A percentile compares a stretch with the other conserved stretches of the same genome.
phyloP scores from a whole-genome alignment of 2,888 invertebrate species.

The Therioaphis trifolii region DNA sequence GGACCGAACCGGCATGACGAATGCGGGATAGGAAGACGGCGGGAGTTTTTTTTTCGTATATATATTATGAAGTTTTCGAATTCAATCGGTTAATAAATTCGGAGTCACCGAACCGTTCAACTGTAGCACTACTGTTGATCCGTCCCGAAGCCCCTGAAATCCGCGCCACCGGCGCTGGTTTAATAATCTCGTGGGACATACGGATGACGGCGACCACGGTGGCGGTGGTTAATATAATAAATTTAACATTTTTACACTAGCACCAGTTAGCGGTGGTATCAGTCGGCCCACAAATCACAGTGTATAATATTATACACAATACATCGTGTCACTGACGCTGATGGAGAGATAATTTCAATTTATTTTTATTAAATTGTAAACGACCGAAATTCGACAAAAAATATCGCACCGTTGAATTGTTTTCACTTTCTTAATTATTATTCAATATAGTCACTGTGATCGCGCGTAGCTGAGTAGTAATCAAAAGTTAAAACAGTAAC shows the following conservation, averaged over 20 bases:
- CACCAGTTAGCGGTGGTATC: slow-evolving; percentile 32
- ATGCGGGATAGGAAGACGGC: neutral
- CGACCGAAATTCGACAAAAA: neutral
- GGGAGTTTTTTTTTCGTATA: slow-evolving; percentile 32
- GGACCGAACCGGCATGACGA: neutral
- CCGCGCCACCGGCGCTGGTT: neutral
- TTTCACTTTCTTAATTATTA: too few species aligned
- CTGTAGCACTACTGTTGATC: slow-evolving; percentile 50
- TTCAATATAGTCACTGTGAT: too few species aligned
- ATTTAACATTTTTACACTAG: slow-evolving; percentile 32
- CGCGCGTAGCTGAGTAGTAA: too few species aligned
- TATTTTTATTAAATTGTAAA: neutral
- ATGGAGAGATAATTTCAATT: neutral
- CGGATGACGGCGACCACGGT: neutral
- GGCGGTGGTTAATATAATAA: neutral
- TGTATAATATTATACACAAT: too few species aligned
- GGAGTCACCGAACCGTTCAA: slow-evolving; percentile 55
- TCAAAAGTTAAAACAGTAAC: too few species aligned
- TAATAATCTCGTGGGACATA: slow-evolving; percentile 47
- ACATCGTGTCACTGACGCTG: too few species aligned
- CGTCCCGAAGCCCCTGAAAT: neutral
- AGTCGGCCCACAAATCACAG: neutral
- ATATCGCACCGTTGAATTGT: neutral
- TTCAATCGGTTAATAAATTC: slow-evolving; percentile 50
- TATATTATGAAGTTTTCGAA: slow-evolving; percentile 58